phyloP scores from a whole-genome alignment of 2,888 invertebrate species.

The Blera fallax region DNA sequence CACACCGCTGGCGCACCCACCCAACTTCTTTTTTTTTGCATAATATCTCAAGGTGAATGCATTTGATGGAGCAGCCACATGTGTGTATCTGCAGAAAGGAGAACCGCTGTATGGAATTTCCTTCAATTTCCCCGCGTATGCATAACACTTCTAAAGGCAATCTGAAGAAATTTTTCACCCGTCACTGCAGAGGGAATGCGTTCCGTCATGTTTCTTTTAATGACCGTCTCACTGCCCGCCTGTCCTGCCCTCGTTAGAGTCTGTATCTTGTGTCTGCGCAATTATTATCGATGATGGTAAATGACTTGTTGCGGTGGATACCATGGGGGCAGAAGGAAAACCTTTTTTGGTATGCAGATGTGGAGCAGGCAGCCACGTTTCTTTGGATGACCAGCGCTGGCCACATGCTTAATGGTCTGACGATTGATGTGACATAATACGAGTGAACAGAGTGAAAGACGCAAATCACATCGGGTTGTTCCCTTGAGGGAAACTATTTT shows the following conservation, averaged over 20 bases:
- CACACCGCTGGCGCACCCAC: conserved; percentile 7
- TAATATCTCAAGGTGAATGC: conserved; percentile 64
- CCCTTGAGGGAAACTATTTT: background rate
- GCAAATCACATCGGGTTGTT: conserved; percentile 42
- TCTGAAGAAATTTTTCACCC: conserved; percentile 32
- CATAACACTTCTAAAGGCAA: conserved; percentile 10
- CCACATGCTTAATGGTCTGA: conserved; percentile 63
- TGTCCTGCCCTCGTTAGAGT: conserved; percentile 9
- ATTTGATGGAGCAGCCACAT: conserved; percentile 21
- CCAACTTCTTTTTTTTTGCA: conserved; percentile 19
- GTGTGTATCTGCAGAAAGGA: background rate
- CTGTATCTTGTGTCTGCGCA: conserved; percentile 14
- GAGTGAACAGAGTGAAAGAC: conserved; percentile 51
- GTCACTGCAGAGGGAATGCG: conserved; percentile 33
- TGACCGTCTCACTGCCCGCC: background rate
- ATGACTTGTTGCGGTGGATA: conserved; percentile 51
- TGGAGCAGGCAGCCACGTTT: conserved; percentile 36
- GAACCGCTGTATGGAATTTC: background rate
- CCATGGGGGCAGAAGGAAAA: background rate
- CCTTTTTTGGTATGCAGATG: conserved; percentile 47
- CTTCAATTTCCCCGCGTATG: background rate
- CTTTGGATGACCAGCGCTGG: conserved; percentile 46
- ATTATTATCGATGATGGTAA: conserved; percentile 59
- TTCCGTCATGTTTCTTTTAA: conserved; percentile 19
- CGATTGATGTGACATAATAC: conserved; percentile 69